Base-by-base conservation (phyloP, 1,140 invertebrate species). In the Trinorchestia longiramus region DNA sequence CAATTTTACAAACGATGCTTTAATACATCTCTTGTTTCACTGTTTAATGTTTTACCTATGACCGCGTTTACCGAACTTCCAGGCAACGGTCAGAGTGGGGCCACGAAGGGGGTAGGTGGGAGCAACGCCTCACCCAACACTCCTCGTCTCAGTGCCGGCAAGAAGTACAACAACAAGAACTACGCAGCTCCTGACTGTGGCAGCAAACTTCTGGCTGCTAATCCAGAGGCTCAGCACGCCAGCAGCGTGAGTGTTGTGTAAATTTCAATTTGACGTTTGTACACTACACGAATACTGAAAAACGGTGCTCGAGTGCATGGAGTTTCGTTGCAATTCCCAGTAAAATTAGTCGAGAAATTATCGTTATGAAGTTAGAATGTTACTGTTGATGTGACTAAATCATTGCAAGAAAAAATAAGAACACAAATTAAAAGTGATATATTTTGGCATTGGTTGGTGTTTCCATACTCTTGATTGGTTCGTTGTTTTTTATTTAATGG, bases 151-250 rank as follows among this genome's bases (percentile, higher is more conserved):
- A 8, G 94, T 95, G 96, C 96, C 41, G 95, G 95, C 88, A 95
- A 95, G 23, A 97, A 97, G 91, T 96, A 96, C 95, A 97, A 96
- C 94, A 96, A 96, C 57, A 99, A 99, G 97, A 99, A 99, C 97
- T 99, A 99, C 97, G 99, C 99, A 0, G 99, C 99, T 0, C 98
- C 98, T 0, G 99, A 99, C 97, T 99, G 99, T 97, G 99, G 99
- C 0, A 99, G 99, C 0, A 99, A 99, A 98, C 98, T 99, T 23
- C 98, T 99, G 0, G 98, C 98, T 42, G 98, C 98, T 0, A 99
- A 99, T 98, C 98, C 98, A 0, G 99, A 99, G 97, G 98, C 99
- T 0, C 98, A 98, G 96, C 99, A 99, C 96, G 98, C 98, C 11
- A 98, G 98, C 96, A 95, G 97, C 97, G 95, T 97, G 77, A 96